Percentiles rank a stretch among this genome's conserved stretches.
phyloP scores from a whole-genome alignment of 2,797 vertebrate genomes.

The Spinus olivaceus region DNA sequence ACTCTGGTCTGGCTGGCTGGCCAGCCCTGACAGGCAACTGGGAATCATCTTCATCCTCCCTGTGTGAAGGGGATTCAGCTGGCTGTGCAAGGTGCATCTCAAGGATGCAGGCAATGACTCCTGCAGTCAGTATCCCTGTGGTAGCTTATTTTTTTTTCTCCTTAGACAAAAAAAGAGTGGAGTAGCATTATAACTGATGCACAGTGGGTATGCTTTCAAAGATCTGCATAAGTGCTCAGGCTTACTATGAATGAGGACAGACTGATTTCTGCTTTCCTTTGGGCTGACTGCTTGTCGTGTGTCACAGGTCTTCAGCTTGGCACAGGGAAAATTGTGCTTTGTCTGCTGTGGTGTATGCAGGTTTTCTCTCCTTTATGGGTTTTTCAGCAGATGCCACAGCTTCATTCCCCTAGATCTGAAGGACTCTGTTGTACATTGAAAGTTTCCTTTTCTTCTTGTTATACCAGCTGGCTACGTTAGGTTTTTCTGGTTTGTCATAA shows the following conservation, averaged over 20 bases:
- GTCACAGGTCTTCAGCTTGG: neutral
- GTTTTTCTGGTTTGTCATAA: neutral
- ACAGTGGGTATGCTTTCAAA: neutral
- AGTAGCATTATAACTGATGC: neutral
- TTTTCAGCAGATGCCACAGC: neutral
- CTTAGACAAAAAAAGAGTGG: neutral
- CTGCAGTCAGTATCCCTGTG: neutral
- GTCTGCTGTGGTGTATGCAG: neutral
- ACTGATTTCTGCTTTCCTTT: neutral
- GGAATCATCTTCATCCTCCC: neutral
- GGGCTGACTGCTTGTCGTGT: neutral
- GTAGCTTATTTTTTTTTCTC: neutral
- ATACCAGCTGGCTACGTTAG: neutral
- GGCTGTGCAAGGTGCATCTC: neutral
- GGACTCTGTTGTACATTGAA: neutral
- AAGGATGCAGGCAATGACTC: neutral
- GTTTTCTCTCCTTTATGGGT: neutral
- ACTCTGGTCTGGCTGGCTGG: neutral
- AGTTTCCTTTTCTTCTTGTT: neutral
- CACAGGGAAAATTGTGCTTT: neutral
- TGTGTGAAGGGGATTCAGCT: neutral
- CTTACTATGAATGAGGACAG: neutral
- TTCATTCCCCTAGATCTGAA: neutral
- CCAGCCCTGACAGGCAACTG: accelerated
- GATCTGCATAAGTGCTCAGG: neutral